Evolutionary conservation across 2,113 vertebrate genomes (phyloP), one percentile per base, ranked within the genome.

Genomic region (Agelaius phoeniceus): DNA sequence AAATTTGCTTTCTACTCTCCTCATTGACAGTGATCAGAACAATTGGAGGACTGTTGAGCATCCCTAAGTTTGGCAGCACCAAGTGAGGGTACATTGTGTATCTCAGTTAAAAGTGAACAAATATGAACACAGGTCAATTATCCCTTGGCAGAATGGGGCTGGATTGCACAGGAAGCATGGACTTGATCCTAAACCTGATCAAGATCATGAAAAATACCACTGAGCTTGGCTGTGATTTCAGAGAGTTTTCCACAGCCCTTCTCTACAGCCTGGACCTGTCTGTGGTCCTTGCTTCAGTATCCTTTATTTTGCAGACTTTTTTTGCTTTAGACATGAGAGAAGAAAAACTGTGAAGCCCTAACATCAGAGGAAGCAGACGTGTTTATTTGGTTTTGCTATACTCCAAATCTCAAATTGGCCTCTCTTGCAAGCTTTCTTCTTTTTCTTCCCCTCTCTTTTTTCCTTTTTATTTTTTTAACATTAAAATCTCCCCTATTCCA

Each of bases 321-420:
- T 92, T 93, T 89, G 59, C 74, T 95, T 95, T 89, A 77, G 91
- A 84, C 84, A 54, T 59, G 19, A 89, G 63, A 91, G 89, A 95
- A 93, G 76, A 90, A 94, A 93, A 90, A 49, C 86, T 75, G 41
- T 2, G 3, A 90, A 94, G 54, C n/a, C 69, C 17, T 88, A 69
- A 93, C 23, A 11, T 82, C 80, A 87, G 80, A 94, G 73, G 79
- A 89, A 62, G 37, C 81, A 23, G 19, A 74, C 41, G 1, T 66
- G 26, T 79, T 73, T 86, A 83, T 48, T 89, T 87, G 43, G 1
- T 88, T 94, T 91, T 91, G 72, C 66, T 92, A 9, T 84, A 84
- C 84, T 93, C 78, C 84, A 95, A 74, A 95, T 79, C 92, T 74
- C 69, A 52, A 80, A 74, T 57, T 85, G 91, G 80, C 75, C 48